A percentile compares a stretch with the other conserved stretches of the same genome.
Conservation (phyloP, 2,888 invertebrate species). For the Amblyjoppa proteus region DNA sequence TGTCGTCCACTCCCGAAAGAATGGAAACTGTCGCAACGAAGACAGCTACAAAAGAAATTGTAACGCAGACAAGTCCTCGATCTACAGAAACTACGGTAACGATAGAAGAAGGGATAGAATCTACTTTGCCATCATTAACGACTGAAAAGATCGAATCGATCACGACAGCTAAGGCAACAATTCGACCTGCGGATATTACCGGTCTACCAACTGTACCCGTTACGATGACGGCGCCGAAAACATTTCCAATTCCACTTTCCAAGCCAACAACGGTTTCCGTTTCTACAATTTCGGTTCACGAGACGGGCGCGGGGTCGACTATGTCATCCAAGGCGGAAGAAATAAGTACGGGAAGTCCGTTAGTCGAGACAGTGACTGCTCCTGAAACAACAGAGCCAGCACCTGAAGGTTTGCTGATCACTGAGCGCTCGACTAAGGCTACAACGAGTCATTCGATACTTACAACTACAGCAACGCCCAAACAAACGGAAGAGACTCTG, state of each 20-base stretch:
- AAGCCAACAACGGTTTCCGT: not conserved
- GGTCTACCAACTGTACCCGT: not conserved
- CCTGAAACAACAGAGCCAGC: conserved; percentile 42
- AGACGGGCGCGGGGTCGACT: not conserved
- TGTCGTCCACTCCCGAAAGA: not conserved
- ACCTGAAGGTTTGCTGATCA: conserved; percentile 6
- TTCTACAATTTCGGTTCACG: not conserved
- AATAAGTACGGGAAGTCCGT: conserved; percentile 7
- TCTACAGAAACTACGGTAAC: not conserved
- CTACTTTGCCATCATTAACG: not conserved
- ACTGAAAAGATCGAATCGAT: not conserved
- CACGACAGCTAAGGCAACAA: not conserved
- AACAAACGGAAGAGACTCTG: conserved; percentile 41
- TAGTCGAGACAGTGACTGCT: conserved; percentile 38
- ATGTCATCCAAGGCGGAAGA: not conserved
- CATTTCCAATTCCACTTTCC: not conserved
- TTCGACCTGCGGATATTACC: not conserved
- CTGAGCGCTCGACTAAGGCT: not conserved
- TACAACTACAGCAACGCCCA: not conserved
- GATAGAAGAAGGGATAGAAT: not conserved
- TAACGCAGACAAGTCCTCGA: not conserved
- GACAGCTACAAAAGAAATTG: not conserved
- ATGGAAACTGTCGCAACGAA: conserved; percentile 20
- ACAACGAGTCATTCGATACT: not conserved
- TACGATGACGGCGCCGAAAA: conserved; percentile 8